Evolutionary conservation across 2,888 invertebrate genomes (phyloP), one percentile per base, ranked within the genome.

Genomic region (Harpalus rufipes): DNA sequence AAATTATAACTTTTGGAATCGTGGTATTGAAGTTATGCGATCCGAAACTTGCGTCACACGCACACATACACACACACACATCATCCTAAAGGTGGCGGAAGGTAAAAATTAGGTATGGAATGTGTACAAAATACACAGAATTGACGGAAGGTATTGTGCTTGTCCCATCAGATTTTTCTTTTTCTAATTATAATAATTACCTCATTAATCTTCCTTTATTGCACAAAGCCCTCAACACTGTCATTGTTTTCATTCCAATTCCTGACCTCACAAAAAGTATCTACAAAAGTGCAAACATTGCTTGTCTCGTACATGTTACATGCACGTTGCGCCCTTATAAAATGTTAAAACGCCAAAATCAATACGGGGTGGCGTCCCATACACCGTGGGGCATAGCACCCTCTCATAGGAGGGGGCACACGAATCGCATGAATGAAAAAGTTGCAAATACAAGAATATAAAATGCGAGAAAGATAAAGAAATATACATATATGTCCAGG

Each of bases 291-390:
- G 63, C 25, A 63, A 63, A 25, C 63, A 63, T 25, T 25, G 12
- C 4, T 12, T 21, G 32, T 63, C 32, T 21, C 12, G 32, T 8
- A 63, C 63, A 63, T n/a, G 63, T 14, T 39, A 6, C 68, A 32
- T 68, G 68, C 68, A 39, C 32, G 25, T 32, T 68, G 39, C 68
- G 25, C 68, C 68, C 68, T 68, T 68, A 68, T 68, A 68, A 68
- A 68, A 68, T 68, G 68, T 68, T 68, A 68, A 68, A 68, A 68
- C 68, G 68, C 68, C 68, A 68, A 68, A 68, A 68, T 68, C 68
- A 68, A 68, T 68, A 68, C 68, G 14, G 68, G 68, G 68, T 68
- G 68, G 68, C 39, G 39, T 32, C 32, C 14, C 39, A 7, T 14
- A 32, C 68, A 10, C 32, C 12, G 39, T 14, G 68, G 68, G 25